Evolutionary conservation across 2,888 invertebrate species (phyloP).

Genomic region (Lasioglossum pauxillum): DNA sequence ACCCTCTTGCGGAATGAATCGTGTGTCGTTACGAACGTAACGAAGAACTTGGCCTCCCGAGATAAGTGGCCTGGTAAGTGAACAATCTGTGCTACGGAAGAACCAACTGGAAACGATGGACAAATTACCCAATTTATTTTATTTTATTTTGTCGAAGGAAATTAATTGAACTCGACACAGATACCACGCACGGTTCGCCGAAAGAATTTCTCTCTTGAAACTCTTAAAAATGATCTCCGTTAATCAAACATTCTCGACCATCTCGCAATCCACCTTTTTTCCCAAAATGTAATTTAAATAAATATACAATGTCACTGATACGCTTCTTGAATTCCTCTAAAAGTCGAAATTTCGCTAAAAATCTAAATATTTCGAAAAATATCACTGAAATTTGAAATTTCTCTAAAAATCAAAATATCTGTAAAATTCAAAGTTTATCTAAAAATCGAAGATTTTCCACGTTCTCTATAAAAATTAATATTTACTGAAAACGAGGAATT

Average conservation of each 20-base stretch:
- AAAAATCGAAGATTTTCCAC: too few species aligned
- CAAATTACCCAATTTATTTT: background rate
- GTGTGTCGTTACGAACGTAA: slow-evolving; percentile 28
- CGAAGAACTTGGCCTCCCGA: slow-evolving; percentile 29
- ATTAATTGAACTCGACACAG: background rate
- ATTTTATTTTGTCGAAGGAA: background rate
- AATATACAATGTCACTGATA: too few species aligned
- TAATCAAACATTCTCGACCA: background rate
- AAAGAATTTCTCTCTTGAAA: background rate
- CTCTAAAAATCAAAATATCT: too few species aligned
- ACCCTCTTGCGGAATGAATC: slow-evolving; percentile 39
- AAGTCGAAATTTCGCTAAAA: too few species aligned
- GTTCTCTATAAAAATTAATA: too few species aligned
- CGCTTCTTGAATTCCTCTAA: too few species aligned
- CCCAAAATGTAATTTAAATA: background rate
- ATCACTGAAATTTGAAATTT: too few species aligned
- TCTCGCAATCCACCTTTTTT: too few species aligned
- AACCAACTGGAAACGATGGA: slow-evolving; percentile 20
- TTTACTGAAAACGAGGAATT: too few species aligned
- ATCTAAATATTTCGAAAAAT: too few species aligned
- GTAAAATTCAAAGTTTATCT: too few species aligned
- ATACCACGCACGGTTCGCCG: background rate
- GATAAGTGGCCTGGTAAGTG: slow-evolving; percentile 42
- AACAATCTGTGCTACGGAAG: slow-evolving; percentile 30
- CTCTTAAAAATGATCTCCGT: background rate